Conservation (phyloP, 2,797 vertebrate species). For the Periophthalmus magnuspinnatus region DNA sequence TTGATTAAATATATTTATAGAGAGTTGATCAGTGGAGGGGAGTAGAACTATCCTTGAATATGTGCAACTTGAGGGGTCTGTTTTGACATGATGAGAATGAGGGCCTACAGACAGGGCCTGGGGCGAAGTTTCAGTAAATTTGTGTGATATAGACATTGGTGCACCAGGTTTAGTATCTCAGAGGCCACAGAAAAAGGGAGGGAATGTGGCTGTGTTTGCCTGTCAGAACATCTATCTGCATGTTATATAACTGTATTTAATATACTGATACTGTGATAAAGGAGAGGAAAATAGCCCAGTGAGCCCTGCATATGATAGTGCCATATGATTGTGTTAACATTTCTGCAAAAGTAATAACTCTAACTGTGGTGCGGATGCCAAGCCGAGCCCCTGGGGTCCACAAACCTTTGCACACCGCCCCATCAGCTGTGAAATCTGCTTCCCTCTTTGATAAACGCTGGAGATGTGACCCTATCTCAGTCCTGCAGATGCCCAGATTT, state of each 20-base stretch:
- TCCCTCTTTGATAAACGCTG: constrained; percentile 76
- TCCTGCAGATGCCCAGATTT: constrained; percentile 80
- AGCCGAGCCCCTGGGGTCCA: constrained; percentile 61
- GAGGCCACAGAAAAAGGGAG: not conserved
- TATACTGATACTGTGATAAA: constrained; percentile 22
- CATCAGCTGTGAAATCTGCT: constrained; percentile 82
- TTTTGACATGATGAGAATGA: too few species aligned
- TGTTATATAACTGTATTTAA: constrained; percentile 6
- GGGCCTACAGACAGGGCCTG: not conserved
- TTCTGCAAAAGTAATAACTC: constrained; percentile 67
- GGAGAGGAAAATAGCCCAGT: constrained; percentile 18
- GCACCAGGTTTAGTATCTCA: not conserved
- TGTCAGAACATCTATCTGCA: constrained; percentile 6
- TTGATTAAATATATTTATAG: not conserved
- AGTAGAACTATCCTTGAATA: too few species aligned
- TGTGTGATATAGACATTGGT: not conserved
- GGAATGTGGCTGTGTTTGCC: not conserved
- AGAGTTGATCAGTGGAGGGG: not conserved
- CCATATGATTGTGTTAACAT: constrained; percentile 66
- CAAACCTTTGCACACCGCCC: constrained; percentile 64
- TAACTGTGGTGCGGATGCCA: constrained; percentile 60
- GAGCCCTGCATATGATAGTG: constrained; percentile 23
- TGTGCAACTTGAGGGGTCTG: too few species aligned
- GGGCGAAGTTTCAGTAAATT: too few species aligned
- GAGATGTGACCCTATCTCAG: constrained; percentile 82